Base-by-base conservation (phyloP, 2,113 vertebrate genomes). In the Phylloscopus whistleri region DNA sequence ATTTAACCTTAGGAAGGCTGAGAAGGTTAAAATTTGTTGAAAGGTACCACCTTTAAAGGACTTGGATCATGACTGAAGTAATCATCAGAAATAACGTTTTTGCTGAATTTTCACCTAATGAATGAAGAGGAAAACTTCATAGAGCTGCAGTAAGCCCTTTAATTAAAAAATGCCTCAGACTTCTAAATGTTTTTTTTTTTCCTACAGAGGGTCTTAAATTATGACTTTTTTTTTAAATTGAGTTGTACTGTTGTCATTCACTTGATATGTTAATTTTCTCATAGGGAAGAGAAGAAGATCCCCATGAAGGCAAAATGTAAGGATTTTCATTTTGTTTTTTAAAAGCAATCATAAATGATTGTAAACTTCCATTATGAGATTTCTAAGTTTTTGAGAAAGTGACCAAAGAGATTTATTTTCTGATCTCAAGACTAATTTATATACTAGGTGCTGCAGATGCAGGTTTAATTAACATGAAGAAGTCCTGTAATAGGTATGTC, bases 231-330 rank as follows among this genome's bases (percentile, higher is more conserved):
- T 70, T 51, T 48, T 70, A 37, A 67, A 59, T 33, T 63, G 17
- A 91, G 19, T 31, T 94, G 12, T 91, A 46, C 10, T 93, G n/a
- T 91, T 93, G 9, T 74, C 52, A 63, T 92, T 49, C 55, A 91
- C 39, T 92, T 93, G 93, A n/a, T 93, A 48, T 94, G 31, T 96
- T 91, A 43, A 90, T 93, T 94, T 94, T 98, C 89, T 95, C 79
- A 49, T 80, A 99, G 99, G 99, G 98, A 53, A 98, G 99, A 91
- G 99, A 99, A 97, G 99, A 99, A 98, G 99, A 99, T 98, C 99
- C 99, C 86, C 99, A 99, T 96, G 99, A 99, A 98, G 99, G 99
- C 97, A 99, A 99, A 99, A 98, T 99, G 99, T 99, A 98, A 99
- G 99, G 94, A 77, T 70, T 93, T 94, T 92, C 90, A 24, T 80